phyloP scores from a whole-genome alignment of 2,113 vertebrate species.

The Hippocampus mohnikei region DNA sequence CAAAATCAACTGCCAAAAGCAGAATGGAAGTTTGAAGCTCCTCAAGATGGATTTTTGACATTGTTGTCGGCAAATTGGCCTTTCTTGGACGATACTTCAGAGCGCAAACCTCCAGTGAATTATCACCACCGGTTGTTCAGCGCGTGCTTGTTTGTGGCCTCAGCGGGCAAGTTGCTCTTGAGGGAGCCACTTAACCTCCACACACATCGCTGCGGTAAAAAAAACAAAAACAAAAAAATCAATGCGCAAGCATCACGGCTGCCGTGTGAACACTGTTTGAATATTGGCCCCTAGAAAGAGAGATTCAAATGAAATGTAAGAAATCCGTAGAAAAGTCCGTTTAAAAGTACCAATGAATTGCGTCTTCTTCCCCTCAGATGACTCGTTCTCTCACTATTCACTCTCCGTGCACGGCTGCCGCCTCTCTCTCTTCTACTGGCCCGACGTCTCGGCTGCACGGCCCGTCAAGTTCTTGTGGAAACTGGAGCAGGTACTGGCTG shows the following conservation, averaged over 20 bases:
- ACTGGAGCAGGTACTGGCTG: conserved; percentile 85
- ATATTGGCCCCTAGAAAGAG: not conserved
- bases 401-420: conserved; percentile 92
- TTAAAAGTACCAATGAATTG: conserved; percentile 1
- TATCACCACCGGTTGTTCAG: conserved; percentile 4
- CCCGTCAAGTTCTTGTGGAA: conserved; percentile 99
- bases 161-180: conserved; percentile 42
- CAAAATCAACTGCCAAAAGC: not conserved
- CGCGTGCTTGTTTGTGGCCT: conserved; percentile 22
- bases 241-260: not conserved
- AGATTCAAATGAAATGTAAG: conserved; percentile 1
- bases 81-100: not conserved
- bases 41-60: not conserved
- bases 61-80: not conserved
- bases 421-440: conserved; percentile 95
- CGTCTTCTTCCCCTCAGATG: conserved; percentile 73
- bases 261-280: not conserved
- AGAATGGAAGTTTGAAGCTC: not conserved
- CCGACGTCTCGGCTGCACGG: conserved; percentile 84
- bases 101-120: not conserved
- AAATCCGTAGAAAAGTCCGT: conserved; percentile 6
- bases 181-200: conserved; percentile 34
- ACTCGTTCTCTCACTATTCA: conserved; percentile 92
- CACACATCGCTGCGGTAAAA: conserved; percentile 16
- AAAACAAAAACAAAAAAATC: not conserved